Conservation (phyloP, 2,797 vertebrate species). For the Margarornis squamiger region DNA sequence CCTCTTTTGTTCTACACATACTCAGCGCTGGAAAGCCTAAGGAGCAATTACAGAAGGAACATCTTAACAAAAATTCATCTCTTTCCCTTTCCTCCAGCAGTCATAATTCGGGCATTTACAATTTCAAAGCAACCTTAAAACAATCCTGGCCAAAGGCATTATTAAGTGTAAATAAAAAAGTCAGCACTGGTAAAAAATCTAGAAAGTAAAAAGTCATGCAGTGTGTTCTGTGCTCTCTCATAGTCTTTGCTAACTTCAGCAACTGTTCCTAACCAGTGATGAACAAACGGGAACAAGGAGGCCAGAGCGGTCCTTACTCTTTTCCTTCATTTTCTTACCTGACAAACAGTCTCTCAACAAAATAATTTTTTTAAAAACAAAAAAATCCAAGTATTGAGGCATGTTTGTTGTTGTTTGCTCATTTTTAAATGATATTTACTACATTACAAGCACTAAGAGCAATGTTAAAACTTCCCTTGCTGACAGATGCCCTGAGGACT, state of each 20-base stretch:
- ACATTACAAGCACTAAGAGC: not conserved
- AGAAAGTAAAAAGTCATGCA: not conserved
- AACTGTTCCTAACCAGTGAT: not conserved
- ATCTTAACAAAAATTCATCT: slow-evolving; percentile 8
- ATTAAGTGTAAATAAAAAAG: not conserved
- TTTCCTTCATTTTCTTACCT: not conserved
- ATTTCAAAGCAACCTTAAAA: slow-evolving; percentile 5
- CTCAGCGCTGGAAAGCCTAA: not conserved
- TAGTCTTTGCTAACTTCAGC: not conserved
- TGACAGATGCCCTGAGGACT: not conserved
- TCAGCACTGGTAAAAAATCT: not conserved
- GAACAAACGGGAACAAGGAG: not conserved
- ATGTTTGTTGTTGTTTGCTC: not conserved
- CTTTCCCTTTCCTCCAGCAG: not conserved
- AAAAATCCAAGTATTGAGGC: not conserved
- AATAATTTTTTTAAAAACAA: not conserved
- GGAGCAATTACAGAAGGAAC: slow-evolving; percentile 14
- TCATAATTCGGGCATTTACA: not conserved
- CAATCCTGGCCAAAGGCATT: not conserved
- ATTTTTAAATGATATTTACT: not conserved
- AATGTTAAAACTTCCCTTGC: not conserved
- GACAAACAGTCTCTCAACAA: not conserved
- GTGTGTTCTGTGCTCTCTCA: not conserved
- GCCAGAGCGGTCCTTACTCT: not conserved
- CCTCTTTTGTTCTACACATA: slow-evolving; percentile 13